phyloP scores from a whole-genome alignment of 1,140 invertebrate genomes.

The Drosophila mayri region DNA sequence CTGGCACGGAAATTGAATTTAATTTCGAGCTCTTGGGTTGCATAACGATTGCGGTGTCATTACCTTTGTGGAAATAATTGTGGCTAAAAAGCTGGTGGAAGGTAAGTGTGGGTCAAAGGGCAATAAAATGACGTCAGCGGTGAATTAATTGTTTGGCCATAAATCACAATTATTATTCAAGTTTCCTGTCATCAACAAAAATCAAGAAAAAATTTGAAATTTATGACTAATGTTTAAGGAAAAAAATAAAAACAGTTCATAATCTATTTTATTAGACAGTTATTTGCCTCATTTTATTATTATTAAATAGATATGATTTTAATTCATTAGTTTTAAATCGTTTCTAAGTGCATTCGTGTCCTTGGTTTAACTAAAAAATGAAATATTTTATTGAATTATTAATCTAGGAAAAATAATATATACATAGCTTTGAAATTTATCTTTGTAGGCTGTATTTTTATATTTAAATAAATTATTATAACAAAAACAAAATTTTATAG shows the following conservation, averaged over 20 bases:
- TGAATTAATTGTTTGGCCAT: constrained; percentile 12
- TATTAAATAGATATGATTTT: neutral
- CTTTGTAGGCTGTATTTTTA: too few species aligned
- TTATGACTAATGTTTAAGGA: neutral
- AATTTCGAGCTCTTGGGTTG: constrained; percentile 13
- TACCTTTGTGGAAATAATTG: constrained; percentile 18
- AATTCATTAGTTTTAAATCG: neutral
- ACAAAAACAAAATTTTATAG: too few species aligned
- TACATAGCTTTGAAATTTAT: too few species aligned
- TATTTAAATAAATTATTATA: too few species aligned
- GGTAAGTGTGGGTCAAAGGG: neutral
- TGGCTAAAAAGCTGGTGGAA: neutral
- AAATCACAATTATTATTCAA: constrained; percentile 1
- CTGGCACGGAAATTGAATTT: constrained; percentile 23
- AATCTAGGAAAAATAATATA: too few species aligned
- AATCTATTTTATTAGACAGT: neutral
- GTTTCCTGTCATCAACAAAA: neutral
- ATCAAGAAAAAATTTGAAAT: neutral
- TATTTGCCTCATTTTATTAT: neutral
- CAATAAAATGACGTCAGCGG: neutral
- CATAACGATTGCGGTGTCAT: constrained; percentile 13
- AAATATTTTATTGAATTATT: too few species aligned
- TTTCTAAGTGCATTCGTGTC: neutral
- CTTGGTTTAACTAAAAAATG: too few species aligned
- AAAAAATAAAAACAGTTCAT: neutral